A percentile compares a stretch with the other conserved stretches of the same genome.
phyloP scores from a whole-genome alignment of 2,888 invertebrate species.

The Neoascia interrupta region DNA sequence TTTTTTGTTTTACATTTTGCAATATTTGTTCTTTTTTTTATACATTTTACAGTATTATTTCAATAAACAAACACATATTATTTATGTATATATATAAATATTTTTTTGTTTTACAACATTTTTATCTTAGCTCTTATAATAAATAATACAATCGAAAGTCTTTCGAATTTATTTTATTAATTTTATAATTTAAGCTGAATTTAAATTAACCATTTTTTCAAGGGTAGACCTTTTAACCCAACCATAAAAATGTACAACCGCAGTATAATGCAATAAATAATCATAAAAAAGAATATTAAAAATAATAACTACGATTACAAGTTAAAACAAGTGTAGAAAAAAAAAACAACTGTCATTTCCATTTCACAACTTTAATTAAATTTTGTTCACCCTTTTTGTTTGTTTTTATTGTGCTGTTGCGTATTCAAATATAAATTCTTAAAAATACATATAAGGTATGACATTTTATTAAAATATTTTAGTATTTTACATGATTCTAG shows the following conservation, averaged over 20 bases:
- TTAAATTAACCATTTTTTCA: constrained; percentile 22
- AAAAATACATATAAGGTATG: constrained; percentile 23
- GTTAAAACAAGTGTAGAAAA: no score
- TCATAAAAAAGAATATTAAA: neutral
- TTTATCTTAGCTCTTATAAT: constrained; percentile 32
- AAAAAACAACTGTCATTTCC: constrained; percentile 38
- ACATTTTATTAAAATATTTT: constrained; percentile 49
- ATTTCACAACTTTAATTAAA: constrained; percentile 42
- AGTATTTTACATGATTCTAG: constrained; percentile 60
- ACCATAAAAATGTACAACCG: constrained; percentile 31
- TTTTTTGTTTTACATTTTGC: constrained; percentile 23
- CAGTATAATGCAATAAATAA: constrained; percentile 15
- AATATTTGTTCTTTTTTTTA: constrained; percentile 45
- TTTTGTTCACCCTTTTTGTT: neutral
- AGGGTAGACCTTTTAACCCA: neutral
- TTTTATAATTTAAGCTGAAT: constrained; percentile 33
- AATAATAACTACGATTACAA: constrained; percentile 18
- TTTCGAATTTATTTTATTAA: constrained; percentile 8
- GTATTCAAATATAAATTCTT: constrained; percentile 1
- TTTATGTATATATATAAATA: constrained; percentile 24
- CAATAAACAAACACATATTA: constrained; percentile 55
- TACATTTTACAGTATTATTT: constrained; percentile 50
- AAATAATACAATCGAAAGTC: constrained; percentile 42
- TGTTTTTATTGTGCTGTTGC: constrained; percentile 54
- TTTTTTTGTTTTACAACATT: constrained; percentile 34